Evolutionary conservation across 2,113 vertebrate genomes (phyloP), one percentile per base, ranked within the genome.

Genomic region (Odobenus rosmarus): DNA sequence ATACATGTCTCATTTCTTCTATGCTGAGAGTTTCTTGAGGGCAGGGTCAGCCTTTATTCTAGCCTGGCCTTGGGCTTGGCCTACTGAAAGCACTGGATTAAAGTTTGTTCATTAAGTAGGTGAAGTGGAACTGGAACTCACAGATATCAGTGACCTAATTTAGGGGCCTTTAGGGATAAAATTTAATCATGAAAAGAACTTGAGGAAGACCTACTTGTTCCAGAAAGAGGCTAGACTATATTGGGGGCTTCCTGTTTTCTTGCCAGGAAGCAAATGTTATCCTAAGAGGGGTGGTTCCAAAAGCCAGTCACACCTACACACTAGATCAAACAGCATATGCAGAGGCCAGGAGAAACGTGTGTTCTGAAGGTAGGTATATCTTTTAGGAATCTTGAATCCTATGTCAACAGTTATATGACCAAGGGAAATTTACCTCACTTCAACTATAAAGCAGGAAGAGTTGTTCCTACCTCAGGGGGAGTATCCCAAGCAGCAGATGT

Each of bases 151-250:
- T 97, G 94, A 97, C 94, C 97, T 95, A 94, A 88, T 96, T 96
- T 97, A 14, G 3, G 77, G 77, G 90, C 88, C 97, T 91, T 72
- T 49, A 67, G 95, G 94, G 97, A 97, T 94, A 96, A 59, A 95
- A 96, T 89, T 92, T 94, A 97, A 98, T 96, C 97, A 98, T 76
- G 81, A 74, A 94, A 94, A 96, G 90, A 96, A 95, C 94, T 96
- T 82, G 23, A 86, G 81, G 67, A 97, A 97, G 94, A 95, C 96
- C 80, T 98, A 91, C 26, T 98, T 97, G 94, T 94, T 95, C 84
- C 96, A 96, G 85, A 92, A 91, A 96, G 93, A 95, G 79, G 59
- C 81, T 93, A 86, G 81, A 90, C 15, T 72, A 69, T 53, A 55
- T 24, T 83, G 64, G 72, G 28, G n/a, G 51, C 76, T 90, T 92